Evolutionary conservation across 2,888 invertebrate genomes (phyloP), one percentile per base, ranked within the genome.

Genomic region (Hydrotaea cyrtoneurina): DNA sequence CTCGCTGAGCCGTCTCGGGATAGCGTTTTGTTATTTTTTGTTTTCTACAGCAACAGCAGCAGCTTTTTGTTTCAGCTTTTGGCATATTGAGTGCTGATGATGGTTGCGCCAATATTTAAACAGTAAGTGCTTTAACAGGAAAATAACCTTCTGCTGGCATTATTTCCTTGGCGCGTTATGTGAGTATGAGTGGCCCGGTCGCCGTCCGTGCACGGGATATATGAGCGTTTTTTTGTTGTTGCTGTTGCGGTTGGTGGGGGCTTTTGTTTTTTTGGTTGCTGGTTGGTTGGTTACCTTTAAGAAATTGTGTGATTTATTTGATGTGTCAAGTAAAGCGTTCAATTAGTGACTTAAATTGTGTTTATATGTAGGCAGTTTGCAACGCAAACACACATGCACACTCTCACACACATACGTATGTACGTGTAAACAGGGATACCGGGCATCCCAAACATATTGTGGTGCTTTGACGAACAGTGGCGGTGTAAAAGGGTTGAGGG

Each of bases 321-420:
- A 91, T 90, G 91, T 92, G 92, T 91, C 92, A 91, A 89, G 89
- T 90, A 92, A 90, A 92, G 92, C 92, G 92, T 92, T 92, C 92
- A 92, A 92, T 92, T 92, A 92, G 92, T 90, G 90, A 89, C 90
- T 91, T 89, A 90, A 91, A 90, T 91, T 91, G 91, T 89, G 89
- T 88, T 87, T 86, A 86, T 87, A 78, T 83, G 83, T 85, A 82
- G 79, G 73, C 74, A 85, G 82, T 46, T 64, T 26, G 5, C 19
- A 19, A 62, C 39, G n/a, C 53, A 53, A 39, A 23, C 23, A 15
- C 3, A 31, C 2, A 4, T 23, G 2, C 21, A 59, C 62, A 23
- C 62, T 19, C 17, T 8, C 74, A 39, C 57, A 36, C 8, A 11
- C 74, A n/a, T n/a, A n/a, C n/a, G n/a, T n/a, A n/a, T n/a, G n/a